Percentiles rank a stretch among this genome's conserved stretches.
Conservation (phyloP, 2,888 invertebrate species). For the Hoplodrina ambigua region DNA sequence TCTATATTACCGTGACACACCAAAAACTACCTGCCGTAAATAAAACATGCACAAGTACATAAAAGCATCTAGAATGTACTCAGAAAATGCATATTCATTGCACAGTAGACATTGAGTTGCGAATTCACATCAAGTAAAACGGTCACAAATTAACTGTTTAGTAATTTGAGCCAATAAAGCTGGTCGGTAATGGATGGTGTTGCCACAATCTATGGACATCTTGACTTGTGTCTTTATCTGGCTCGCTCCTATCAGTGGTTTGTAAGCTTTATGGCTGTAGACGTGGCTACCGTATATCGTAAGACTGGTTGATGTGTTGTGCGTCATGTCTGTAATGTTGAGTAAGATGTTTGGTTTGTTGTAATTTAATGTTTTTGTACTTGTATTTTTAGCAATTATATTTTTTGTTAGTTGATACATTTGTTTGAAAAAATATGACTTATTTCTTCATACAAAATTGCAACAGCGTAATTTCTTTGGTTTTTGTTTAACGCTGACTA, state of each 20-base stretch:
- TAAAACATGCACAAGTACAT: constrained; percentile 15
- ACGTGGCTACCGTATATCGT: constrained; percentile 33
- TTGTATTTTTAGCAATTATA: background rate
- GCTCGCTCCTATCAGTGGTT: constrained; percentile 28
- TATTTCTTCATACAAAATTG: background rate
- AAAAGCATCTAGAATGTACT: constrained; percentile 27
- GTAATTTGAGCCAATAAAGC: constrained; percentile 63
- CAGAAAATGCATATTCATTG: constrained; percentile 61
- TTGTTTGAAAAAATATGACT: background rate
- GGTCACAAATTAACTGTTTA: constrained; percentile 60
- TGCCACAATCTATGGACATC: constrained; percentile 58
- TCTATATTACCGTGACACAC: constrained; percentile 17
- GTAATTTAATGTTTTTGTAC: background rate
- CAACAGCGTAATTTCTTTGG: background rate
- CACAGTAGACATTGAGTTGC: constrained; percentile 43
- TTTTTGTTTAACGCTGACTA: background rate
- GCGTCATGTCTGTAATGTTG: background rate
- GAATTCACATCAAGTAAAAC: constrained; percentile 57
- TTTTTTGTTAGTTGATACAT: no score
- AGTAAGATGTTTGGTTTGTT: constrained; percentile 7
- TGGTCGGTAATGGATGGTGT: constrained; percentile 55
- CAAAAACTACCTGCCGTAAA: constrained; percentile 16
- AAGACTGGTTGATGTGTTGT: constrained; percentile 13
- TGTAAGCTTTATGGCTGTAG: constrained; percentile 32
- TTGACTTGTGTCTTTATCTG: constrained; percentile 50